Base-by-base conservation (phyloP, 2,113 vertebrate genomes). In the Larimichthys polyactis region DNA sequence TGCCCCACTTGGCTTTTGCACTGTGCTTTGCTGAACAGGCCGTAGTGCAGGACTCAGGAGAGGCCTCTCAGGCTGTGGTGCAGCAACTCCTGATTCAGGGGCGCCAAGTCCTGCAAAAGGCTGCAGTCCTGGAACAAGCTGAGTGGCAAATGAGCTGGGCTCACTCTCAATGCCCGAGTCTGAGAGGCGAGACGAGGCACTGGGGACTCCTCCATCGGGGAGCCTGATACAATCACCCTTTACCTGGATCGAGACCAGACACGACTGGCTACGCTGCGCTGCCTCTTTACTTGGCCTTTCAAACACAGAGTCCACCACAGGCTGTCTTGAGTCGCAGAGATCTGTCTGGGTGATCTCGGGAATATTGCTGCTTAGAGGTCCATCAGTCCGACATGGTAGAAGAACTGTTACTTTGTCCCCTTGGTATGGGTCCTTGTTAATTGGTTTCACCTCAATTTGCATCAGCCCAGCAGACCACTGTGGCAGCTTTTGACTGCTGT, bases 131-230 rank as follows among this genome's bases (percentile, higher is more conserved):
- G 93, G 84, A 75, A 92, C 95, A 76, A 96, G 86, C 68, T 97
- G 97, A 64, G 96, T 96, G 85, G 96, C 96, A 89, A 97, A 97
- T 79, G 98, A 99, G 93, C 97, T 99, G 49, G 98, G 96, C 89
- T 98, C 98, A 92, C 98, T 98, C 92, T 99, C 98, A 62, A 98
- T 96, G 81, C 98, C 98, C 0, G 98, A 99, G 94, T 99, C 98
- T 40, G 98, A 99, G 87, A 98, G 97, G 66, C 97, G 96, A 70
- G 97, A 98, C 11, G 97, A 99, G 75, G 96, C 95, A 78, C 85
- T 96, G 0, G 93, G 95, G 70, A 90, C 83, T 49, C 83, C 94
- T 83, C 87, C 91, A 52, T 97, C 96, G 36, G 96, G 88, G 63
- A 97, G 88, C 82, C 96, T 96, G 93, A 94, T 89, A 69, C 91